A percentile compares a stretch with the other conserved stretches of the same genome.
These are phyloP conservation scores for Cephalophus harveyi DNA, from an alignment of 2,113 vertebrate genomes.

Conservation along the genomic window DNA sequence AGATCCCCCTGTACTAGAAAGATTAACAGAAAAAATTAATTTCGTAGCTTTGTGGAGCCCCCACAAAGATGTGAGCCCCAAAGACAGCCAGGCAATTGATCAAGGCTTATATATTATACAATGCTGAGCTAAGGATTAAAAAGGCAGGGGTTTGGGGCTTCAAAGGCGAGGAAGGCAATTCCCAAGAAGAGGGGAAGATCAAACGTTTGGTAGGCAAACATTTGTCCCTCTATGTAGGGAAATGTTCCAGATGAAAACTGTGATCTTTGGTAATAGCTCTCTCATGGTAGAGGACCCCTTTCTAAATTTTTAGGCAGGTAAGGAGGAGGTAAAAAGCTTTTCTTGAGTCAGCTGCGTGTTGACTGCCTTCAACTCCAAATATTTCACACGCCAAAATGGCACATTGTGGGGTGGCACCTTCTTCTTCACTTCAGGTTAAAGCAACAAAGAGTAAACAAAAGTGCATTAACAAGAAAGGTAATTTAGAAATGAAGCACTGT, in stretches of 20 bases:
- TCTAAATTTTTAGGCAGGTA: background rate
- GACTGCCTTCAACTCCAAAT: background rate
- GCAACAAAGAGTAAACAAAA: background rate
- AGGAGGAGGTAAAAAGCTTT: background rate
- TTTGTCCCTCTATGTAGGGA: background rate
- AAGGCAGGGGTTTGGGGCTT: background rate
- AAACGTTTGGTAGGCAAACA: background rate
- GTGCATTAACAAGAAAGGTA: background rate
- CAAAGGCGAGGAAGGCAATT: background rate
- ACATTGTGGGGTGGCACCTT: background rate
- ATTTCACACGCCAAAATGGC: background rate
- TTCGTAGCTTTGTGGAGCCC: background rate
- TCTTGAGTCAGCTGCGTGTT: background rate
- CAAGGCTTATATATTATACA: background rate
- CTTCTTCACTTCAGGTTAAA: background rate
- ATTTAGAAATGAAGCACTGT: background rate
- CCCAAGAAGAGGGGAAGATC: background rate
- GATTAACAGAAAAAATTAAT: background rate
- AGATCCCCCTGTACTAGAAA: background rate
- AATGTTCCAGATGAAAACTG: background rate
- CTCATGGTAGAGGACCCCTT: background rate
- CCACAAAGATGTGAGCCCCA: background rate
- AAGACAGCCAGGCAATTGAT: background rate
- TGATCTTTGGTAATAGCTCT: background rate
- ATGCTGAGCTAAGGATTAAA: background rate